A percentile compares a stretch with the other conserved stretches of the same genome.
These are phyloP conservation scores for Bovichtus variegatus DNA, from an alignment of 2,797 vertebrate species.

Conservation along the genomic window DNA sequence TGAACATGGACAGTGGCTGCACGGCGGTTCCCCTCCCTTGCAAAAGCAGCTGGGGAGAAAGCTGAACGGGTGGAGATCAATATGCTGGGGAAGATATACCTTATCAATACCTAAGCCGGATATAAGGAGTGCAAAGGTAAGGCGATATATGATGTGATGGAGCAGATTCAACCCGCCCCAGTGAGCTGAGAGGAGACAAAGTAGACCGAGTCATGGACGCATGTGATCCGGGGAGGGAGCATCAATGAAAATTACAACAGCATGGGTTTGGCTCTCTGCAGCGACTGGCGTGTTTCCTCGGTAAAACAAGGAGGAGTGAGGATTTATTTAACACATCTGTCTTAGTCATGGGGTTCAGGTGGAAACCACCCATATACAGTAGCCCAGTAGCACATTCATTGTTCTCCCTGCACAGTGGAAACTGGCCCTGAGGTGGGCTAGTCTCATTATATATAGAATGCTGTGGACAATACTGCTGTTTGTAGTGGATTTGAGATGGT, in stretches of 20 bases:
- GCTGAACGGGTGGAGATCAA: conserved; percentile 61
- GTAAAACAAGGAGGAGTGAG: conserved; percentile 22
- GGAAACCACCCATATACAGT: conserved; percentile 73
- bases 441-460: conserved; percentile 31
- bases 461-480: conserved; percentile 21
- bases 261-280: conserved; percentile 39
- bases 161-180: conserved; percentile 33
- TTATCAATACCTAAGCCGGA: conserved; percentile 52
- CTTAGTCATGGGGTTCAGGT: conserved; percentile 58
- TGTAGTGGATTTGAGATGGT: conserved; percentile 4
- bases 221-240: conserved; percentile 42
- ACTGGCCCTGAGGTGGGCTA: conserved; percentile 62
- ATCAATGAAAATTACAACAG: conserved; percentile 48
- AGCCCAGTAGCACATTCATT: conserved; percentile 75
- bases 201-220: conserved; percentile 55
- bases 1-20: conserved; percentile 68
- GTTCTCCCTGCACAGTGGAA: conserved; percentile 76
- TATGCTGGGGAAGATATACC: conserved; percentile 50
- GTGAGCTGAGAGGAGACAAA: conserved; percentile 69
- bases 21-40: conserved; percentile 65
- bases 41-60: conserved; percentile 49
- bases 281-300: conserved; percentile 4
- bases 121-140: conserved; percentile 72
- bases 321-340: conserved; percentile 55
- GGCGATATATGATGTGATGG: conserved; percentile 42